phyloP scores from a whole-genome alignment of 2,888 invertebrate genomes.

The Drosophila neutralis region DNA sequence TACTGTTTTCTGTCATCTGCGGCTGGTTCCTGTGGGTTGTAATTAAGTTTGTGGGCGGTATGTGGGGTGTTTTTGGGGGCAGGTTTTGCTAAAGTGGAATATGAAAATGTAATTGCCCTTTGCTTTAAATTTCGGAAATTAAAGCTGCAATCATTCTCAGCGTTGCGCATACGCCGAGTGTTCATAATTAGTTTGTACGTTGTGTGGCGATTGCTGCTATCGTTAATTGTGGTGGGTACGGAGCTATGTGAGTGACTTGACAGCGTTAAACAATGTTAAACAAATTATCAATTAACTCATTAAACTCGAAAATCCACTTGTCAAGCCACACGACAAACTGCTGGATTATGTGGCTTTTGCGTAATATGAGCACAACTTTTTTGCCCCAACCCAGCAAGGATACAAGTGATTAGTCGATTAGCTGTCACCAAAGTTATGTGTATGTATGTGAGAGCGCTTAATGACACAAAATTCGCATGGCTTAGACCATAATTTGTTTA shows the following conservation, averaged over 20 bases:
- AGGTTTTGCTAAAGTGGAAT: slow-evolving; percentile 36
- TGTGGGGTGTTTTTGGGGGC: not conserved
- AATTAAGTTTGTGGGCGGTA: slow-evolving; percentile 63
- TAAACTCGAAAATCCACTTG: slow-evolving; percentile 57
- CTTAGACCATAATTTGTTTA: slow-evolving; percentile 18
- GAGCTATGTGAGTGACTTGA: not conserved
- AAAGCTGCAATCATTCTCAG: slow-evolving; percentile 44
- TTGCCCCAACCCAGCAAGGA: not conserved
- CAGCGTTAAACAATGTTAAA: slow-evolving; percentile 40
- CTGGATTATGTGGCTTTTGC: slow-evolving; percentile 54
- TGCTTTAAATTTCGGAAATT: slow-evolving; percentile 41
- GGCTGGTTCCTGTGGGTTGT: slow-evolving; percentile 50
- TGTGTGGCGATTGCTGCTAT: slow-evolving; percentile 17
- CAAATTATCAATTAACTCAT: slow-evolving; percentile 70
- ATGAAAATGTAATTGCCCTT: slow-evolving; percentile 55
- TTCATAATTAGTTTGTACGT: slow-evolving; percentile 62
- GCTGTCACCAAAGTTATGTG: slow-evolving; percentile 14
- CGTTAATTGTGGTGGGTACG: slow-evolving; percentile 16
- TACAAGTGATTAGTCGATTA: slow-evolving; percentile 39
- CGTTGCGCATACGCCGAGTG: slow-evolving; percentile 65
- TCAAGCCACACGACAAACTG: slow-evolving; percentile 23
- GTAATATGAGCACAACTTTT: slow-evolving; percentile 38
- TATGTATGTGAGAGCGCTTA: not conserved
- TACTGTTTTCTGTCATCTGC: slow-evolving; percentile 32
- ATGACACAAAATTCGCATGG: slow-evolving; percentile 11